phyloP scores from a whole-genome alignment of 2,797 vertebrate species.

The Protonibea diacanthus region DNA sequence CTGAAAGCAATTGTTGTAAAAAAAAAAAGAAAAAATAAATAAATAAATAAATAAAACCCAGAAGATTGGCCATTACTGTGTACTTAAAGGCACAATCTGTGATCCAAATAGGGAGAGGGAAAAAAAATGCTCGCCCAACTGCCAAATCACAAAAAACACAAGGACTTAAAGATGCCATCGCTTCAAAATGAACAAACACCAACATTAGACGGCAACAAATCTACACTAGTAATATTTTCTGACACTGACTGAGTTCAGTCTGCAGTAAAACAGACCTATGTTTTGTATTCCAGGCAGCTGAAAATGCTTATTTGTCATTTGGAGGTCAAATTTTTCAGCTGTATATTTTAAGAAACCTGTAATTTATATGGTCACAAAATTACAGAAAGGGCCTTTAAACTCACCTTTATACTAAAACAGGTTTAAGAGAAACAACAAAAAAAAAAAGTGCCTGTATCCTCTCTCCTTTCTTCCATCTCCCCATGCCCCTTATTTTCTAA shows the following conservation, averaged over 20 bases:
- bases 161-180: slow-evolving; percentile 13
- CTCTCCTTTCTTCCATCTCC: slow-evolving; percentile 72
- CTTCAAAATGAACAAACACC: slow-evolving; percentile 15
- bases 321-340: background rate
- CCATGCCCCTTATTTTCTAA: slow-evolving; percentile 81
- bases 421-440: slow-evolving; percentile 42
- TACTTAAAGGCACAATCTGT: slow-evolving; percentile 23
- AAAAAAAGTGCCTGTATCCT: slow-evolving; percentile 68
- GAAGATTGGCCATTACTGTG: slow-evolving; percentile 27
- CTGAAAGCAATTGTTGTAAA: slow-evolving; percentile 46
- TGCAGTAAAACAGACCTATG: background rate
- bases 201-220: background rate
- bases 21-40: background rate
- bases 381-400: slow-evolving; percentile 34
- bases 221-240: background rate
- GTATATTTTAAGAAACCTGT: slow-evolving; percentile 30
- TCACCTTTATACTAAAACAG: slow-evolving; percentile 52
- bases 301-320: slow-evolving; percentile 17
- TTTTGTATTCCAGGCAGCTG: slow-evolving; percentile 11
- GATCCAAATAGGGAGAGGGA: slow-evolving; percentile 11
- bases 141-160: background rate
- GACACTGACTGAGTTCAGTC: slow-evolving; percentile 3
- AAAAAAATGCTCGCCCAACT: background rate
- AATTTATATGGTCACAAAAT: slow-evolving; percentile 27
- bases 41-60: too few species aligned